phyloP scores from a whole-genome alignment of 2,888 invertebrate species.

The Zygaena filipendulae region DNA sequence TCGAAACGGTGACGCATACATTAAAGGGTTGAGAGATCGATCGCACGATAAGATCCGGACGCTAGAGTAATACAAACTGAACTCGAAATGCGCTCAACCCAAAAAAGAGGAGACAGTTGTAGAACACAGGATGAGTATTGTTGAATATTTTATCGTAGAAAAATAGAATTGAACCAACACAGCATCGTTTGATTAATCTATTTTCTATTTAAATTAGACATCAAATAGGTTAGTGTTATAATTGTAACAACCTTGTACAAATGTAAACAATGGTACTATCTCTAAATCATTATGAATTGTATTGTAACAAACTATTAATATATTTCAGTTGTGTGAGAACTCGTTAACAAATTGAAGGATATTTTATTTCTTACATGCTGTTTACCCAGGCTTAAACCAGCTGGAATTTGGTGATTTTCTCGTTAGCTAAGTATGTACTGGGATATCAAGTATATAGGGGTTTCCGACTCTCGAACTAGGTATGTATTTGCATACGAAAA shows the following conservation, averaged over 20 bases:
- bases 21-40: slow-evolving; percentile 60
- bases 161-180: too few species aligned
- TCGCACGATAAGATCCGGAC: slow-evolving; percentile 48
- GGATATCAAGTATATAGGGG: too few species aligned
- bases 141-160: slow-evolving; percentile 50
- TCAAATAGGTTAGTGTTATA: slow-evolving; percentile 43
- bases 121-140: slow-evolving; percentile 55
- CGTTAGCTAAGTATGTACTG: too few species aligned
- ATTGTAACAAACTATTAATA: too few species aligned
- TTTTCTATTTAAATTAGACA: slow-evolving; percentile 54
- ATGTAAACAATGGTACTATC: slow-evolving; percentile 36
- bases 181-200: slow-evolving; percentile 59
- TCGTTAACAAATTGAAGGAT: too few species aligned
- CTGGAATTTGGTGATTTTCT: too few species aligned
- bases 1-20: slow-evolving; percentile 45
- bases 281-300: too few species aligned
- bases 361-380: too few species aligned
- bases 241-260: slow-evolving; percentile 42
- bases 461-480: too few species aligned
- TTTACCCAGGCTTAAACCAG: too few species aligned
- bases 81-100: slow-evolving; percentile 36
- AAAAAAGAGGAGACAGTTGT: slow-evolving; percentile 48
- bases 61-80: slow-evolving; percentile 54
- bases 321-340: too few species aligned
- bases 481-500: too few species aligned